phyloP scores from a whole-genome alignment of 2,888 invertebrate species.

The Dendrolimus houi region DNA sequence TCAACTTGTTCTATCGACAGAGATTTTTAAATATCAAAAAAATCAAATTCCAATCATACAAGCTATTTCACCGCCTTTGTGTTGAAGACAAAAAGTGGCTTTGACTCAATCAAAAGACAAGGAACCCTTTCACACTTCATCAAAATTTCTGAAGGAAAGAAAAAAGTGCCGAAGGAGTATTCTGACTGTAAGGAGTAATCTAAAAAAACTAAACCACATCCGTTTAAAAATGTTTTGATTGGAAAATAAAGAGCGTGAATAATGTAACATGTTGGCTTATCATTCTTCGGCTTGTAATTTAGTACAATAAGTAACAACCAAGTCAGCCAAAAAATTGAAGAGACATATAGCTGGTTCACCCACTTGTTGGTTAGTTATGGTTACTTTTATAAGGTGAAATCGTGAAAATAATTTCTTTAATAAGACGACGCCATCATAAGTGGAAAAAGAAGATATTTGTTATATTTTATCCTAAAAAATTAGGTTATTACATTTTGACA shows the following conservation, averaged over 20 bases:
- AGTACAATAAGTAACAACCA: no score
- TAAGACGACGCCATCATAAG: no score
- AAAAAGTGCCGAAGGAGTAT: slow-evolving; percentile 32
- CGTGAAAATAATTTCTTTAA: no score
- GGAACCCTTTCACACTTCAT: slow-evolving; percentile 64
- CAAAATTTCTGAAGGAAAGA: slow-evolving; percentile 48
- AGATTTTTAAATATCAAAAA: neutral
- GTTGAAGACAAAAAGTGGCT: slow-evolving; percentile 28
- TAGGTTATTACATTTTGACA: no score
- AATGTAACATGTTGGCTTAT: slow-evolving; percentile 25
- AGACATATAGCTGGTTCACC: no score
- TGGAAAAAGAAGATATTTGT: no score
- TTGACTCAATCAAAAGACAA: slow-evolving; percentile 55
- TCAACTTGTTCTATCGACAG: neutral
- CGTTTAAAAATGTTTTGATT: slow-evolving; percentile 67
- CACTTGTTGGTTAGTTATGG: no score
- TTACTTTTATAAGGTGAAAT: no score
- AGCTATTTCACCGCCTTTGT: neutral
- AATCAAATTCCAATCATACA: neutral
- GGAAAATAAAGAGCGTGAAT: slow-evolving; percentile 66
- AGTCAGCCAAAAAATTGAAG: no score
- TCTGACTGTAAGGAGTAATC: slow-evolving; percentile 32
- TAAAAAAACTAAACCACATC: slow-evolving; percentile 43
- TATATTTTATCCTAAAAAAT: no score
- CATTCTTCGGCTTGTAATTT: neutral